Evolutionary conservation across 2,888 invertebrate genomes (phyloP).

Genomic region (Globia sparganii): DNA sequence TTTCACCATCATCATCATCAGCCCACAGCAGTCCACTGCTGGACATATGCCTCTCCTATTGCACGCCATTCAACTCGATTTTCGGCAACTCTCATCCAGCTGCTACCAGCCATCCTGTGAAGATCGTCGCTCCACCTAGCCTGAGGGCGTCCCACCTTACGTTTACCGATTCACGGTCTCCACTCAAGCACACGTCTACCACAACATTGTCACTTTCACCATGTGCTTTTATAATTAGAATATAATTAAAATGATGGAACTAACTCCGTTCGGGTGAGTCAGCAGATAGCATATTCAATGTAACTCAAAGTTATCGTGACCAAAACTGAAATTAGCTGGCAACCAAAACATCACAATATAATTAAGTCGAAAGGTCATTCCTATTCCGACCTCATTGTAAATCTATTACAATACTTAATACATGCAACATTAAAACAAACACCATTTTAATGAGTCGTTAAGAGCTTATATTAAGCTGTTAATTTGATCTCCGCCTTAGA

Average conservation of each 20-base stretch:
- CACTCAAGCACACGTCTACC: no score
- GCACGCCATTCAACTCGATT: no score
- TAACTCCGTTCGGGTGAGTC: not conserved
- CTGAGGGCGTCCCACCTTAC: no score
- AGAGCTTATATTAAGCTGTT: conserved; percentile 36
- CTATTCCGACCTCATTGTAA: conserved; percentile 4
- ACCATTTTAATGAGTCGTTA: conserved; percentile 33
- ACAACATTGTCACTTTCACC: not conserved
- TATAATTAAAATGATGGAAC: not conserved
- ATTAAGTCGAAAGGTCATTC: conserved; percentile 18
- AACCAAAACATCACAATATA: not conserved
- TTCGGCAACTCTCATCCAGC: no score
- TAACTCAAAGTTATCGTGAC: not conserved
- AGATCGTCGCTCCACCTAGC: no score
- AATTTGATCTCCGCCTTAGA: conserved; percentile 34
- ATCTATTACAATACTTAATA: conserved; percentile 30
- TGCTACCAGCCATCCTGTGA: no score
- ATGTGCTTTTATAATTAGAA: not conserved
- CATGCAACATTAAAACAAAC: conserved; percentile 38
- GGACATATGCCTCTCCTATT: no score
- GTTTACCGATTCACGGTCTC: no score
- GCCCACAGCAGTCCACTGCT: no score
- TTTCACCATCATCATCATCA: not conserved
- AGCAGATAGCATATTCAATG: not conserved
- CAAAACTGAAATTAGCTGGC: not conserved